These are phyloP conservation scores for Anser brachyrhynchus DNA, from an alignment of 2,113 vertebrate genomes.

Conservation along the genomic window DNA sequence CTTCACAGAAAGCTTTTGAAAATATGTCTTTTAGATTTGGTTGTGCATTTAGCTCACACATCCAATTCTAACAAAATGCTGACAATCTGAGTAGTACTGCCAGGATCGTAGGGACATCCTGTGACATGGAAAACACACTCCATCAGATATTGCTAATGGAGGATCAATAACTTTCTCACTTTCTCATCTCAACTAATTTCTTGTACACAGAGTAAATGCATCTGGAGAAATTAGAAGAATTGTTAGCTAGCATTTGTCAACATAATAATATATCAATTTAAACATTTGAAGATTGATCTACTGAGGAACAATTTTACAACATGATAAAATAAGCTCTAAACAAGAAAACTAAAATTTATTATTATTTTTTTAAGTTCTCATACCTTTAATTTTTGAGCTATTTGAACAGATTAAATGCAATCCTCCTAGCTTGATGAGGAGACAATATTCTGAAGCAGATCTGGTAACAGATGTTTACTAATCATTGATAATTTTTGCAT, in stretches of 20 bases:
- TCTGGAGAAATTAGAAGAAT: background rate
- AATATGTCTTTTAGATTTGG: background rate
- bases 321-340: background rate
- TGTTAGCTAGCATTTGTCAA: rapidly evolving
- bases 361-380: constrained; percentile 12
- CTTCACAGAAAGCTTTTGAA: constrained; percentile 44
- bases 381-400: background rate
- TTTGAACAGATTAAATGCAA: constrained; percentile 6
- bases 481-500: constrained; percentile 54
- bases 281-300: background rate
- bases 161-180: background rate
- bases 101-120: background rate
- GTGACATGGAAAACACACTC: background rate
- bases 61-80: background rate
- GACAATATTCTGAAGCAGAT: background rate
- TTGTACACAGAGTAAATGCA: background rate
- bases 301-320: background rate
- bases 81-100: background rate
- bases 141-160: background rate
- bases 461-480: constrained; percentile 58
- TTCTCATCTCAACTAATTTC: background rate
- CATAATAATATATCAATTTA: background rate
- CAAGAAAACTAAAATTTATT: background rate
- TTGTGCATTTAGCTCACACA: background rate
- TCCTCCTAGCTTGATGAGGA: background rate